Base-by-base conservation (phyloP, 2,797 vertebrate species). In the Poecilia gillii region DNA sequence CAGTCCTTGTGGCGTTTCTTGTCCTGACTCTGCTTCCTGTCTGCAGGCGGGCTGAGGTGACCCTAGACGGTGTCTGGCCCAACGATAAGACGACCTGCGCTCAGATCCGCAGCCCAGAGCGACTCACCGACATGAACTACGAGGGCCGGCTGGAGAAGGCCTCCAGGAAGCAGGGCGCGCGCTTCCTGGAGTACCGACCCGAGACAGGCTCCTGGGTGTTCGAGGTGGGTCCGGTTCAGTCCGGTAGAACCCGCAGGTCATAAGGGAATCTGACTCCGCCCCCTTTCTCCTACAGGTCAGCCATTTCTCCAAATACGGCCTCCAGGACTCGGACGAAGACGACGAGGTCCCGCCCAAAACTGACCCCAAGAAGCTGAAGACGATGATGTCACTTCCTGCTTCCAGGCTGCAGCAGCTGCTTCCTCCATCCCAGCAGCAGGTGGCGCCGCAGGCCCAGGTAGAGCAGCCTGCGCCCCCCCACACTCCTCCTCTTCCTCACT, bases 141-240 rank as follows among this genome's bases (percentile, higher is more conserved):
- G 97, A 99, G 80, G 97, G 96, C 0, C 93, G 97, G 0, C 94
- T 99, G 84, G 98, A 99, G 92, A 95, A 96, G 0, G 97, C 96
- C 0, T 99, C 97, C 0, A 96, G 97, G 3, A 96, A 94, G 76
- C 98, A 99, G 86, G 98, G 98, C 0, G 97, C 98, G 0, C 97
- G 96, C 0, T 99, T 99, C 94, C 96, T 98, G 86, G 98, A 99
- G 70, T 99, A 99, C 87, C 92, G 98, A 3, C 96, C 97, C 0
- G 98, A 99, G 93, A 99, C 97, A 0, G 98, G 98, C 0, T 99
- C 98, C 75, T 99, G 98, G 98, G 97, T 99, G 0, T 99, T 99
- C 70, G 97, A 98, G 97, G 98, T 98, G 90, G 57, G 68, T 82
- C 11, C 7, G 8, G 2, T 7, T 6, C 31, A 20, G 2, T 7